Evolutionary conservation across 2,797 vertebrate species (phyloP).

Genomic region (Xiphorhynchus erythropygius): DNA sequence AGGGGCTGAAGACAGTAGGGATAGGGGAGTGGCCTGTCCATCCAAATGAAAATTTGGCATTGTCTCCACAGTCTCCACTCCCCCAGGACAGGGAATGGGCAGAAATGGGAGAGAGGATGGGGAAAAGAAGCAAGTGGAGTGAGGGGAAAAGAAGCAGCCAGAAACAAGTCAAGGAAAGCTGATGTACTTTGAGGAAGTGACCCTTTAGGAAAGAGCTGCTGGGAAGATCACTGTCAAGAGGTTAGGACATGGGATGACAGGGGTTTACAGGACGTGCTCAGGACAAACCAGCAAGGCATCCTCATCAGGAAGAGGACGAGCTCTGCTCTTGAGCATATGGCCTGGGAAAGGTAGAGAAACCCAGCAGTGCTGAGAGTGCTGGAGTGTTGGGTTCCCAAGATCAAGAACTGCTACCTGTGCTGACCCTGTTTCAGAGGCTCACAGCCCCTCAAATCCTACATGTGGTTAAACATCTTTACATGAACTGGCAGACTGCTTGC

Average conservation of each 20-base stretch:
- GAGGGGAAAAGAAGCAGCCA: neutral
- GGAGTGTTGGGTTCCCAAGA: constrained; percentile 12
- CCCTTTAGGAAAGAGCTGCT: neutral
- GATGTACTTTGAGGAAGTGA: neutral
- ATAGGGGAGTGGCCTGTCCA: neutral
- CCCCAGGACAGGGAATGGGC: fast-evolving
- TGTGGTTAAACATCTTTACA: neutral
- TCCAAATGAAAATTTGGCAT: neutral
- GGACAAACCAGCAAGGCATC: neutral
- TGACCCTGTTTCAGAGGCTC: neutral
- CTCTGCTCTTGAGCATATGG: neutral
- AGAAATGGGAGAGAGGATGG: neutral
- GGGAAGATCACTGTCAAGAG: neutral
- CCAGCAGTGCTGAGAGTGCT: constrained; percentile 34
- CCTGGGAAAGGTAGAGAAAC: neutral
- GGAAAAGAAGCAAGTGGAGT: neutral
- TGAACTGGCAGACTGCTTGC: neutral
- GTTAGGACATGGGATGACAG: fast-evolving
- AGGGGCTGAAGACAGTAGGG: neutral
- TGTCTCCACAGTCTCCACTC: neutral
- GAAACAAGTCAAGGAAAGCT: neutral
- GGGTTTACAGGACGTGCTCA: neutral
- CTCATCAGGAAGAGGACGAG: neutral
- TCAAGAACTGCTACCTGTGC: neutral
- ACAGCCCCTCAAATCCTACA: neutral